phyloP scores from a whole-genome alignment of 2,113 vertebrate genomes.

The Orycteropus afer region DNA sequence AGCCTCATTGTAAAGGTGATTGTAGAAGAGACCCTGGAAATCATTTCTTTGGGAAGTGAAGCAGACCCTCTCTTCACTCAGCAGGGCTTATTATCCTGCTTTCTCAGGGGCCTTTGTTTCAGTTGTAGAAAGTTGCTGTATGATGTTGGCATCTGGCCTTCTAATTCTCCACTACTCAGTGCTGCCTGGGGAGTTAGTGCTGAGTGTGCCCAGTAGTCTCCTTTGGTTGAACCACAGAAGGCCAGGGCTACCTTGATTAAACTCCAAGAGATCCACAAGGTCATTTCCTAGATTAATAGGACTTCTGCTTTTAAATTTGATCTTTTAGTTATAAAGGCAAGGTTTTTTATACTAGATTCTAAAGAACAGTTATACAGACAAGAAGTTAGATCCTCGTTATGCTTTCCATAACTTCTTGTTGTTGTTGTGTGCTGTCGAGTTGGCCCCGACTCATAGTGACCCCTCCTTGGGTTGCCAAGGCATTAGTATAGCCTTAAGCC shows the following conservation, averaged over 20 bases:
- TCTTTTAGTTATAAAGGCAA: background rate
- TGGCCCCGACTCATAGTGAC: too few species aligned
- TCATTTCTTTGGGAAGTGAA: constrained; percentile 39
- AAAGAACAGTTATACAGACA: background rate
- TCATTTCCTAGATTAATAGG: background rate
- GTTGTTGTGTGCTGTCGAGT: too few species aligned
- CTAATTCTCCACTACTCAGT: background rate
- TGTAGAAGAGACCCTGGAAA: background rate
- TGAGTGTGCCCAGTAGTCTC: background rate
- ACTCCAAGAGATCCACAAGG: background rate
- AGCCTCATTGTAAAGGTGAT: accelerated
- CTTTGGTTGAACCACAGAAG: background rate
- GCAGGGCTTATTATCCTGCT: background rate
- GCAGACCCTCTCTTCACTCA: constrained; percentile 48
- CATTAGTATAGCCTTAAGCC: background rate
- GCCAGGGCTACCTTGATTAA: background rate
- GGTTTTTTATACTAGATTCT: background rate
- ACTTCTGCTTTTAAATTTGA: background rate
- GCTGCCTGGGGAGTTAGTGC: background rate
- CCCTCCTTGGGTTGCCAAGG: too few species aligned
- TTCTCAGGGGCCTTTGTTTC: background rate
- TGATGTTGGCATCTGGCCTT: background rate
- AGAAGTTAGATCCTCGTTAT: background rate
- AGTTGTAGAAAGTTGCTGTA: background rate
- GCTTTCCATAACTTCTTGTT: background rate